Percentiles rank a stretch among this genome's conserved stretches.
phyloP scores from a whole-genome alignment of 92 coral and sea anemone genomes.

The Desmophyllum pertusum region DNA sequence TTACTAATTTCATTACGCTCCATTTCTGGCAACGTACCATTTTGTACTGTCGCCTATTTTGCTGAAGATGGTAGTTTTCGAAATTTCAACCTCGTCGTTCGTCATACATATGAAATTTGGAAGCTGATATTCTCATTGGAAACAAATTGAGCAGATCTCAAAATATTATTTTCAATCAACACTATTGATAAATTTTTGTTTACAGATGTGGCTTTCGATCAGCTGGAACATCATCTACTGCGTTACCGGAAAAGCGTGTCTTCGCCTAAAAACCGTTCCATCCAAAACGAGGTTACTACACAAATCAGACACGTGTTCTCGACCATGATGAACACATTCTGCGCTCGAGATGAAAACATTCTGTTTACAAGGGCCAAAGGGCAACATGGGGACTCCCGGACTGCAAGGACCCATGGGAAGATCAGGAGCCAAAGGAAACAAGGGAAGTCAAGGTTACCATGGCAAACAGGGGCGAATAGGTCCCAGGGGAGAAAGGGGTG shows the following conservation, averaged over 20 bases:
- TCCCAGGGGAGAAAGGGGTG: slow-evolving; percentile 15
- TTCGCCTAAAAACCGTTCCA: background rate
- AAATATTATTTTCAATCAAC: background rate
- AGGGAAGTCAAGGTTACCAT: slow-evolving; percentile 8
- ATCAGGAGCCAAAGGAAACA: slow-evolving; percentile 13
- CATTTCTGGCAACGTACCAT: no score
- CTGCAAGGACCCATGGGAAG: slow-evolving; percentile 7
- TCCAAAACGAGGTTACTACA: slow-evolving; percentile 3
- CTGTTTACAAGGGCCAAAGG: slow-evolving; percentile 37
- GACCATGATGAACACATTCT: slow-evolving; percentile 13
- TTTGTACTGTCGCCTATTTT: no score
- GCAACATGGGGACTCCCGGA: slow-evolving; percentile 19
- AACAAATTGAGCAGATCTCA: no score
- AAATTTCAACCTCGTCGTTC: no score
- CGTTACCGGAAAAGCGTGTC: slow-evolving; percentile 17
- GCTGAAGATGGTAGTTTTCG: no score
- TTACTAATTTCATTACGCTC: no score
- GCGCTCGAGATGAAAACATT: slow-evolving; percentile 35
- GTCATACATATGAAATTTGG: no score
- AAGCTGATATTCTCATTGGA: no score
- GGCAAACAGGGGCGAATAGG: slow-evolving; percentile 33
- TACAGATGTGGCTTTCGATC: background rate
- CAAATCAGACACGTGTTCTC: slow-evolving; percentile 30
- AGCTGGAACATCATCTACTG: background rate
- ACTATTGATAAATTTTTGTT: background rate